A percentile compares a stretch with the other conserved stretches of the same genome.
These are phyloP conservation scores for Drosophila trapezifrons DNA, from an alignment of 1,140 invertebrate genomes.

Conservation along the genomic window DNA sequence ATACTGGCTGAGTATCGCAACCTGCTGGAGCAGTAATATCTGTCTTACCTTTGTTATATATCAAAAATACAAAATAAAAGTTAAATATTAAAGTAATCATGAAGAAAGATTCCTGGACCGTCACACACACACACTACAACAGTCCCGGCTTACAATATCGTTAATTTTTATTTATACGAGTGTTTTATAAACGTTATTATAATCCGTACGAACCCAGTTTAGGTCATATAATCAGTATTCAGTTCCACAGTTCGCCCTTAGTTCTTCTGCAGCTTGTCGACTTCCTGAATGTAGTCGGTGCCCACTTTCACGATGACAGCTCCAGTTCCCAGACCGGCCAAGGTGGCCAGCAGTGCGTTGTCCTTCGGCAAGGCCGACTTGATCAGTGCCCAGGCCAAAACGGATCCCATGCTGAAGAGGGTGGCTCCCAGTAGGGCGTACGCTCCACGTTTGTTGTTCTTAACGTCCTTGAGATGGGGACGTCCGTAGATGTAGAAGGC, in stretches of 20 bases:
- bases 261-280: conserved; percentile 71
- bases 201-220: conserved; percentile 33
- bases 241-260: conserved; percentile 3
- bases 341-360: conserved; percentile 85
- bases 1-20: conserved; percentile 87
- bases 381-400: conserved; percentile 89
- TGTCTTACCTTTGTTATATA: not conserved
- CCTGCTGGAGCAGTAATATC: conserved; percentile 84
- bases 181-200: conserved; percentile 18
- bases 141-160: conserved; percentile 6
- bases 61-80: not conserved
- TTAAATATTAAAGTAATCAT: not conserved
- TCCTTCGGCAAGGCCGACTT: conserved; percentile 88
- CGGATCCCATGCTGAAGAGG: conserved; percentile 89
- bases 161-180: conserved; percentile 19
- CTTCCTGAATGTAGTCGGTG: conserved; percentile 85
- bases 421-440: conserved; percentile 88
- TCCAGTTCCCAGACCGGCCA: conserved; percentile 87
- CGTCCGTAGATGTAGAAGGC: conserved; percentile 88
- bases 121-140: no score
- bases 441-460: conserved; percentile 84
- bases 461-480: conserved; percentile 84
- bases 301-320: conserved; percentile 86
- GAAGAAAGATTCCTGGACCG: no score
- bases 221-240: conserved; percentile 8